Base-by-base conservation (phyloP, 1,140 invertebrate species). In the Aphelinus certus region DNA sequence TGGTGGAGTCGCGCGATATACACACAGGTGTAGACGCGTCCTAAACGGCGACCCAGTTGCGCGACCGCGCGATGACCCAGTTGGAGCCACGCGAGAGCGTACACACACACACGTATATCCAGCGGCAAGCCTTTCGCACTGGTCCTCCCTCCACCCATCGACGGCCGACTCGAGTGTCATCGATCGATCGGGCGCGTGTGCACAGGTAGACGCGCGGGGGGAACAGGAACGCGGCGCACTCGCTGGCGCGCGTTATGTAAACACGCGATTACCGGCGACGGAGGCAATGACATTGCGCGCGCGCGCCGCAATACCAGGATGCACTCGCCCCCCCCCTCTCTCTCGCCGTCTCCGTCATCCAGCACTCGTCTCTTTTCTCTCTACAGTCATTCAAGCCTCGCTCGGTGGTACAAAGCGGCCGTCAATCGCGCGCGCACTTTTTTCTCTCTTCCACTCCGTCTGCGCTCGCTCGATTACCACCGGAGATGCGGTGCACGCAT, bases 221-320 rank as follows among this genome's bases (percentile, higher is more conserved):
- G 3, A 45, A 45, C 1, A 7, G 5, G 51, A 43, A n/a, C 51
- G 43, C 53, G 51, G n/a, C 0, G 53, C 3, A 5, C 48, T 42
- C 53, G 65, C 42, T 3, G 46, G 47, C 46, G 7, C 7, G 42
- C 56, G 71, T 75, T 70, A 58, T 73, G 62, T 76, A 75, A 71
- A 65, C 78, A 63, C 69, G 67, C 62, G 60, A 73, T 70, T 73
- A 66, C 7, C 48, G 42, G 56, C 67, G 61, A 65, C 75, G 69
- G 43, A 80, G 79, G 78, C 79, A 80, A 79, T 80, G 79, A 80
- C 79, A 80, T 80, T 80, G 79, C 78, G 53, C 70, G 63, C 71
- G 26, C 26, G 26, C 26, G 26, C 26, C 26, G 70, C 75, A 76
- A 79, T 65, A 67, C 72, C 75, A 77, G 77, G 73, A 78, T 79